Evolutionary conservation across 2,888 invertebrate genomes (phyloP).

Genomic region (Pecten maximus): DNA sequence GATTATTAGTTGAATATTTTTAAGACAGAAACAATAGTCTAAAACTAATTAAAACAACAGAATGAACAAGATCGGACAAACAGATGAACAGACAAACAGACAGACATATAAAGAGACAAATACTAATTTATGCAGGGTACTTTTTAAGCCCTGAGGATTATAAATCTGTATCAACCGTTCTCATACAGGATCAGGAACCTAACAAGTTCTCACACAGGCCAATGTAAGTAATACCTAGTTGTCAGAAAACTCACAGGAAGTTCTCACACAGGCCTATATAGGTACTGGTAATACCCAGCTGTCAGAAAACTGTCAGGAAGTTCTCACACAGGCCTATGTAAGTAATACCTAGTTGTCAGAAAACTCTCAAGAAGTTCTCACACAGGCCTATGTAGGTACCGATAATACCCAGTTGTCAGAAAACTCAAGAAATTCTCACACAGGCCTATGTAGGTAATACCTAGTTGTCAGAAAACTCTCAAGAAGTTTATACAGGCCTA

Average conservation of each 20-base stretch:
- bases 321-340: background rate
- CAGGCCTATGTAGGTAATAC: background rate
- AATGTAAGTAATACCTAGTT: background rate
- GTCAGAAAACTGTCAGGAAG: too few species aligned
- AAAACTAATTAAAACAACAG: background rate
- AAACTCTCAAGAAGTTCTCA: background rate
- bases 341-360: background rate
- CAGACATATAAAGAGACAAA: background rate
- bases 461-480: background rate
- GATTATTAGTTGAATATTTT: background rate
- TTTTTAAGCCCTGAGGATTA: slow-evolving; percentile 11
- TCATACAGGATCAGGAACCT: too few species aligned
- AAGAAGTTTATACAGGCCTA: too few species aligned
- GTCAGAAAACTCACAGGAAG: background rate
- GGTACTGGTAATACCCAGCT: too few species aligned
- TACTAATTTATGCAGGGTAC: background rate
- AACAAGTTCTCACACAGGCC: background rate
- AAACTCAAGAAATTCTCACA: background rate
- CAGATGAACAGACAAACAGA: background rate
- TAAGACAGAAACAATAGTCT: background rate
- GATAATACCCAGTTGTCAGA: too few species aligned
- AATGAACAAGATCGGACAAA: slow-evolving; percentile 2
- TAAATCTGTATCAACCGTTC: background rate
- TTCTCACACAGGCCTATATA: too few species aligned
- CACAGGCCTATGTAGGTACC: too few species aligned